These are phyloP conservation scores for Sacculina carcini DNA, from an alignment of 2,888 invertebrate species.

Conservation along the genomic window DNA sequence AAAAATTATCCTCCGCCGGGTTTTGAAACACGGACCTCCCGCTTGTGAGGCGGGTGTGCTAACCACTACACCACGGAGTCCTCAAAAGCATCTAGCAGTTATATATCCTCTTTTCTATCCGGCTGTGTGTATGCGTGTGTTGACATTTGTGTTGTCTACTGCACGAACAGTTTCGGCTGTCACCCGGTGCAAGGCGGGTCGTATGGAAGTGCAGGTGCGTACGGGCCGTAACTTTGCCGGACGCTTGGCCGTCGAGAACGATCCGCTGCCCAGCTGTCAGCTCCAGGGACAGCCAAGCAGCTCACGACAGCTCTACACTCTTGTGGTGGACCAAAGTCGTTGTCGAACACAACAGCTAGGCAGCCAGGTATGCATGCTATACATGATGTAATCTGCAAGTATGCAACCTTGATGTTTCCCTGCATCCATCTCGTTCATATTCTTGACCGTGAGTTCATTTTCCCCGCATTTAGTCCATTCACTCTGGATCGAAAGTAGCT, in stretches of 20 bases:
- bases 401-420: no score
- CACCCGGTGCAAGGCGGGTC: constrained; percentile 48
- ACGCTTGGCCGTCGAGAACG: constrained; percentile 12
- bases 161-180: constrained; percentile 64
- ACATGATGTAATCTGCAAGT: constrained; percentile 58
- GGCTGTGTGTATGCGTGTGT: constrained; percentile 12
- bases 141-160: no score
- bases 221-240: constrained; percentile 43
- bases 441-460: no score
- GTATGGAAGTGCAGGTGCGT: constrained; percentile 53
- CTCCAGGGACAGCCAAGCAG: constrained; percentile 44
- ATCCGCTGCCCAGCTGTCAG: constrained; percentile 31
- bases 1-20: no score
- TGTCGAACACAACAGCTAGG: constrained; percentile 37
- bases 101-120: no score
- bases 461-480: no score
- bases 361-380: constrained; percentile 29
- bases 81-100: no score
- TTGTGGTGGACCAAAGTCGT: constrained; percentile 39
- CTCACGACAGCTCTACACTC: constrained; percentile 40
- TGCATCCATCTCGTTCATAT: no score
- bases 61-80: no score
- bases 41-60: no score
- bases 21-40: no score
- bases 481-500: no score